These are phyloP conservation scores for Tryphoninae sp. DNA, from an alignment of 2,888 invertebrate genomes.

Conservation along the genomic window DNA sequence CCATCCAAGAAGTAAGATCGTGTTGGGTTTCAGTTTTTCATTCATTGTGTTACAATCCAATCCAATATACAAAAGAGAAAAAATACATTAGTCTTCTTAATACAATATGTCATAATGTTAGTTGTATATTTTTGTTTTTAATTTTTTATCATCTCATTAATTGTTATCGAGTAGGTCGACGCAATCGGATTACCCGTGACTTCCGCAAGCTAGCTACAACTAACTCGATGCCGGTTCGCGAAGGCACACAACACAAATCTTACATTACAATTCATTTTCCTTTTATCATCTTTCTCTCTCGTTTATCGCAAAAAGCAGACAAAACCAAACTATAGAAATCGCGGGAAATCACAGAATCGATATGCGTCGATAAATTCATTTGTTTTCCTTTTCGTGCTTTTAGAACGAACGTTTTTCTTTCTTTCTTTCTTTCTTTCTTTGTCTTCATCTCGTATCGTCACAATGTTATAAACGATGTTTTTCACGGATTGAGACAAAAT, in stretches of 20 bases:
- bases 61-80: slow-evolving; percentile 82
- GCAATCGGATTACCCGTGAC: slow-evolving; percentile 71
- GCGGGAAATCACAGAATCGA: slow-evolving; percentile 69
- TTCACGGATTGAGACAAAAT: neutral
- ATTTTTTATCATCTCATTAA: slow-evolving; percentile 36
- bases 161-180: slow-evolving; percentile 66
- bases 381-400: slow-evolving; percentile 66
- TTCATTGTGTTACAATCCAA: slow-evolving; percentile 82
- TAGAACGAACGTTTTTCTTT: slow-evolving; percentile 32
- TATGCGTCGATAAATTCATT: slow-evolving; percentile 69
- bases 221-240: neutral
- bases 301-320: slow-evolving; percentile 4
- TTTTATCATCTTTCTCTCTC: neutral
- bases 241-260: slow-evolving; percentile 16
- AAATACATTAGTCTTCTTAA: slow-evolving; percentile 80
- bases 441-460: slow-evolving; percentile 24
- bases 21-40: slow-evolving; percentile 81
- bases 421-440: slow-evolving; percentile 7
- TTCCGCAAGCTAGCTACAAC: slow-evolving; percentile 33
- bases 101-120: slow-evolving; percentile 63
- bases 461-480: slow-evolving; percentile 30
- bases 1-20: slow-evolving; percentile 81
- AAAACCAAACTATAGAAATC: slow-evolving; percentile 14
- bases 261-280: neutral
- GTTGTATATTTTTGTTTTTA: slow-evolving; percentile 45